Evolutionary conservation across 2,797 vertebrate genomes (phyloP).

Genomic region (Sebastes dallii): DNA sequence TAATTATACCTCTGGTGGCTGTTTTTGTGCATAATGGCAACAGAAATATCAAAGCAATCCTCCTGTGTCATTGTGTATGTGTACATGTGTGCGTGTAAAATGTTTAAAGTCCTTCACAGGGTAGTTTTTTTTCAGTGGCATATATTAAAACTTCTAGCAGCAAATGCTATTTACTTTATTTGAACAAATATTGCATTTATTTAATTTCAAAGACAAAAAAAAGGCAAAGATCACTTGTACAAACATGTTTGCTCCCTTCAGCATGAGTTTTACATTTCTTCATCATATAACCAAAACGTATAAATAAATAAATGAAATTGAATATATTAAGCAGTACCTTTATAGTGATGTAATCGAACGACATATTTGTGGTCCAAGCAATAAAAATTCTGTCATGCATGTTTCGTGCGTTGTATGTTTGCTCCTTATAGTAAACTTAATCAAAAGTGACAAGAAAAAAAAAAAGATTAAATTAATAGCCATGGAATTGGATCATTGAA

Average conservation of each 20-base stretch:
- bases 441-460: constrained; percentile 50
- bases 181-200: constrained; percentile 65
- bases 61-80: neutral
- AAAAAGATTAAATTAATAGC: constrained; percentile 42
- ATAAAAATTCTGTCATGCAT: constrained; percentile 36
- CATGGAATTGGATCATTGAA: constrained; percentile 65
- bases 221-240: constrained; percentile 35
- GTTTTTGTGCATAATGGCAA: constrained; percentile 20
- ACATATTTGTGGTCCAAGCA: constrained; percentile 38
- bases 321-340: neutral
- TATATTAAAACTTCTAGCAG: constrained; percentile 14
- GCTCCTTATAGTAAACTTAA: constrained; percentile 40
- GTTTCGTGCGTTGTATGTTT: constrained; percentile 31
- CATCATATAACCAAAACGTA: constrained; percentile 2
- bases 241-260: constrained; percentile 47
- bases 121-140: neutral
- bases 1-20: constrained; percentile 24
- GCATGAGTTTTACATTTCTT: constrained; percentile 15
- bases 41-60: constrained; percentile 16
- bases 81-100: neutral
- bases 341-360: constrained; percentile 4
- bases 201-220: constrained; percentile 54
- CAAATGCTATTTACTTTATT: constrained; percentile 9
- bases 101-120: neutral
- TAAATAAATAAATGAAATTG: neutral